Percentiles rank a stretch among this genome's conserved stretches.
Evolutionary conservation across 2,113 vertebrate genomes (phyloP).

Genomic region (Anoplopoma fimbria): DNA sequence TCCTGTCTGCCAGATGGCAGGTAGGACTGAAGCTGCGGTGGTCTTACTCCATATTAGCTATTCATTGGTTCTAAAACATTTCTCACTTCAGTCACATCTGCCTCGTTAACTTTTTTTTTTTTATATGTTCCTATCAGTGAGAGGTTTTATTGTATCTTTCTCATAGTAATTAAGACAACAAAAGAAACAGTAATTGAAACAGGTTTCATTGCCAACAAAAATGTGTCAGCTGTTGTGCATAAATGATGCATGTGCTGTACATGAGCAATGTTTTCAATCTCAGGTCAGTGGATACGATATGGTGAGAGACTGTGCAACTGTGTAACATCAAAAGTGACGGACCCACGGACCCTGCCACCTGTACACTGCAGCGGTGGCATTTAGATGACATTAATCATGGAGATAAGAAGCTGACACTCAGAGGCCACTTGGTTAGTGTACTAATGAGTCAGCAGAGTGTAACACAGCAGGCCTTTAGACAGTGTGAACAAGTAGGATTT

Average conservation of each 20-base stretch:
- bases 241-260: conserved; percentile 28
- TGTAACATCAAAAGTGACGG: conserved; percentile 34
- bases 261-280: conserved; percentile 41
- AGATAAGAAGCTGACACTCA: conserved; percentile 58
- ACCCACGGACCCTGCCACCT: conserved; percentile 46
- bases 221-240: conserved; percentile 26
- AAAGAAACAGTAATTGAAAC: conserved; percentile 47
- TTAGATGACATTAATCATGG: conserved; percentile 62
- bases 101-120: conserved; percentile 10
- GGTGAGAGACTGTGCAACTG: conserved; percentile 37
- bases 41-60: conserved; percentile 9
- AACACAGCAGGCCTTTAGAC: neutral
- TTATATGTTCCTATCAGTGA: conserved; percentile 8
- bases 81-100: conserved; percentile 21
- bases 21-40: neutral
- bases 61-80: conserved; percentile 7
- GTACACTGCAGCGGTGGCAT: conserved; percentile 27
- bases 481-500: neutral
- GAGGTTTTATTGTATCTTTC: conserved; percentile 27
- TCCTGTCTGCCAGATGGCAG: neutral
- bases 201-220: conserved; percentile 53
- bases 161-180: conserved; percentile 57
- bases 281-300: conserved; percentile 15
- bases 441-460: neutral
- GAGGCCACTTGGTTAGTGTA: conserved; percentile 36